A percentile compares a stretch with the other conserved stretches of the same genome.
These are phyloP conservation scores for Octomys mimax DNA, from an alignment of 2,797 vertebrate species.

Conservation along the genomic window DNA sequence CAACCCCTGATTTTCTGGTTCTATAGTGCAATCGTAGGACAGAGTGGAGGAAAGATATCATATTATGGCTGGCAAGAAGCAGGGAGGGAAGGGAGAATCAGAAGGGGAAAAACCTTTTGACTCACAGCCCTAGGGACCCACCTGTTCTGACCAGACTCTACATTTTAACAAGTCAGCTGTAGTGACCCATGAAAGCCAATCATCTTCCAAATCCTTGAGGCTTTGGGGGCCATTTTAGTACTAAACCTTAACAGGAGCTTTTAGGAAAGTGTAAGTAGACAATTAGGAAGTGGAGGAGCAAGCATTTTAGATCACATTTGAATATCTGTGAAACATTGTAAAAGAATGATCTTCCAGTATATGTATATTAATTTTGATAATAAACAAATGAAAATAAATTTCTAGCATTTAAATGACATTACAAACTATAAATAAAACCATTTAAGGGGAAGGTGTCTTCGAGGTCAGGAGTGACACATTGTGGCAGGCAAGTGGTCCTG, in stretches of 20 bases:
- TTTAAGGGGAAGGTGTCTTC: background rate
- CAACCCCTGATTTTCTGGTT: background rate
- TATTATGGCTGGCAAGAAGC: background rate
- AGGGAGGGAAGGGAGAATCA: background rate
- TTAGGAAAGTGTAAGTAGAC: background rate
- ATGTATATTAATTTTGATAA: background rate
- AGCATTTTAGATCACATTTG: background rate
- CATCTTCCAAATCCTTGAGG: background rate
- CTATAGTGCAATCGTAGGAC: background rate
- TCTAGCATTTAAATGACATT: background rate
- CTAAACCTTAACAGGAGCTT: background rate
- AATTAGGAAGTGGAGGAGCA: background rate
- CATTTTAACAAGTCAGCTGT: background rate
- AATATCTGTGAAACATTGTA: background rate
- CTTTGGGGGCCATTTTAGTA: background rate
- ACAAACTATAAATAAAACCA: background rate
- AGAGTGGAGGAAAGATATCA: background rate
- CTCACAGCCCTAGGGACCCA: background rate
- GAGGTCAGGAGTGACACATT: background rate
- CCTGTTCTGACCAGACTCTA: background rate
- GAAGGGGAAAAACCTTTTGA: background rate
- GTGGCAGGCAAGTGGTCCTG: background rate
- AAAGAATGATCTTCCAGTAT: background rate
- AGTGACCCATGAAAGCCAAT: background rate
- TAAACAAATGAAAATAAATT: conserved; percentile 4